phyloP scores from a whole-genome alignment of 2,797 vertebrate genomes.

The Galagoides demidoff region DNA sequence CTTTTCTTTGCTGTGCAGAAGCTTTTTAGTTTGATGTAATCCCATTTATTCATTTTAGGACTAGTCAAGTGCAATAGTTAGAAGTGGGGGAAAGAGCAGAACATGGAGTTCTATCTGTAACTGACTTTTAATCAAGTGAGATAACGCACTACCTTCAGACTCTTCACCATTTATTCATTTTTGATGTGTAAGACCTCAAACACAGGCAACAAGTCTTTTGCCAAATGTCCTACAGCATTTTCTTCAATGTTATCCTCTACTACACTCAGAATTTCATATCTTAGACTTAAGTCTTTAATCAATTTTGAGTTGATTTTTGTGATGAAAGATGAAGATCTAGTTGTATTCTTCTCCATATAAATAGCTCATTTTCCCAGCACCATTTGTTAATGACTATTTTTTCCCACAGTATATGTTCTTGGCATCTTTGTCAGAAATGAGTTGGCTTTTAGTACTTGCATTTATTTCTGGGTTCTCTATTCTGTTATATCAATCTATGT shows the following conservation, averaged over 20 bases:
- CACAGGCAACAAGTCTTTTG: neutral
- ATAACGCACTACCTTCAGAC: too few relatives aligned
- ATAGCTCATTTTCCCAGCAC: neutral
- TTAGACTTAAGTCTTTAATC: neutral
- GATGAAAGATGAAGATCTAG: neutral
- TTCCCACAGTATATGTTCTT: neutral
- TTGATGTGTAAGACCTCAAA: neutral
- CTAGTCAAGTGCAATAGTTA: too few relatives aligned
- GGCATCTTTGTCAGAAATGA: neutral
- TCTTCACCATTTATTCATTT: neutral
- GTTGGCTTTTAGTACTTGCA: neutral
- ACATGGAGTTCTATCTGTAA: too few relatives aligned
- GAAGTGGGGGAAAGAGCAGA: too few relatives aligned
- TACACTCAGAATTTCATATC: neutral
- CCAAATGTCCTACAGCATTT: neutral
- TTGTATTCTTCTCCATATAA: neutral
- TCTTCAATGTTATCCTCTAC: neutral
- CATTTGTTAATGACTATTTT: neutral
- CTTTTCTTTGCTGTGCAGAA: neutral
- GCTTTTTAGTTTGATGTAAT: neutral
- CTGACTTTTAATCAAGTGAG: too few relatives aligned
- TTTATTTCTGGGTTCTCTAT: neutral
- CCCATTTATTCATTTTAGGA: neutral
- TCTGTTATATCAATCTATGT: neutral
- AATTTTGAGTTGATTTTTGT: neutral